Conservation (phyloP, 2,113 vertebrate genomes). For the Mustela lutreola region DNA sequence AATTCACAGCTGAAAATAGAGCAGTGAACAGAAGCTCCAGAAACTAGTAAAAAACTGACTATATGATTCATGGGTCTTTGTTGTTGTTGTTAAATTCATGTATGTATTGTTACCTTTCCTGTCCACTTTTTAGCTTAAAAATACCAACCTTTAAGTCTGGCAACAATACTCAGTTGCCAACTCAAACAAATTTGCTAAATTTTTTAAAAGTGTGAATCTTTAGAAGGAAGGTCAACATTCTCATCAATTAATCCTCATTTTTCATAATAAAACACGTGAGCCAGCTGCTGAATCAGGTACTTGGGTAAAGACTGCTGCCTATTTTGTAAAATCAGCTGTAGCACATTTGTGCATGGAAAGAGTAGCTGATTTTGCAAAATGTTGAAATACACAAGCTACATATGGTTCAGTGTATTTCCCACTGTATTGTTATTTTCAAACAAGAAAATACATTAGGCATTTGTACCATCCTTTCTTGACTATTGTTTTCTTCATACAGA, state of each 20-base stretch:
- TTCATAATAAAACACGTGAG: slow-evolving; percentile 77
- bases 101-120: slow-evolving; percentile 1
- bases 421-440: slow-evolving; percentile 74
- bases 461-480: slow-evolving; percentile 32
- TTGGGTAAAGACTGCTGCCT: slow-evolving; percentile 76
- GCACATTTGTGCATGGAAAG: slow-evolving; percentile 75
- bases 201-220: slow-evolving; percentile 52
- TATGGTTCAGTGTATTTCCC: slow-evolving; percentile 65
- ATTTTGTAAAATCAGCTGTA: slow-evolving; percentile 83
- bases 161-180: background rate
- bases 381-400: slow-evolving; percentile 71
- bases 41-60: background rate
- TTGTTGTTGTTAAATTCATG: background rate
- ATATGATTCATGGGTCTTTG: background rate
- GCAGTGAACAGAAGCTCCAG: background rate
- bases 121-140: slow-evolving; percentile 62
- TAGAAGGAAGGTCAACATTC: slow-evolving; percentile 76
- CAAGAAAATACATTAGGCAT: slow-evolving; percentile 56
- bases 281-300: slow-evolving; percentile 83
- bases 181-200: slow-evolving; percentile 60
- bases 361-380: slow-evolving; percentile 84
- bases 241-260: slow-evolving; percentile 81
- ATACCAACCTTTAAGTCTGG: background rate
- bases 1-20: slow-evolving; percentile 41
- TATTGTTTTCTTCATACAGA: slow-evolving; percentile 53